Conservation (phyloP, 2,888 invertebrate genomes). For the Pyrrhosoma nymphula region DNA sequence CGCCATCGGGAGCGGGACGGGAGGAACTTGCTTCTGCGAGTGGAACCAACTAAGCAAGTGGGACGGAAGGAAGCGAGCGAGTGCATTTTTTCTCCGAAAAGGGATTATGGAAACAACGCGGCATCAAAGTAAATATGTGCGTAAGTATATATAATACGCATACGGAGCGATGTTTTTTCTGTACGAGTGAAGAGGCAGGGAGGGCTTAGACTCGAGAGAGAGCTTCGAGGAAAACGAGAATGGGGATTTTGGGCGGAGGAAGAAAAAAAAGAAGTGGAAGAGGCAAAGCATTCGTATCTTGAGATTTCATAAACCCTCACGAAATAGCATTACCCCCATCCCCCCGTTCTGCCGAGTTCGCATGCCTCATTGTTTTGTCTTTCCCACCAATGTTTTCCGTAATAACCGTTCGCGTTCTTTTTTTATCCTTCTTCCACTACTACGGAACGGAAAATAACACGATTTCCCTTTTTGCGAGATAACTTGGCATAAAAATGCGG, state of each 20-base stretch:
- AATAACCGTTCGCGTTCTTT: background rate
- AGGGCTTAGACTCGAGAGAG: background rate
- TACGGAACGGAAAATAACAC: conserved; percentile 1
- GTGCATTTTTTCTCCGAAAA: background rate
- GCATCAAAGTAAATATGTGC: background rate
- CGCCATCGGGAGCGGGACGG: background rate
- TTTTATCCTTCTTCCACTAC: background rate
- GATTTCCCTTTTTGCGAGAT: background rate
- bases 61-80: background rate
- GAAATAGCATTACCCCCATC: background rate
- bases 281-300: background rate
- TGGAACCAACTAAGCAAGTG: too few relatives aligned
- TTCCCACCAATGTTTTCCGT: background rate
- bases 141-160: background rate
- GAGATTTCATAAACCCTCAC: background rate
- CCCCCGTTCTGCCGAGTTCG: background rate
- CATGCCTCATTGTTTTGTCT: background rate
- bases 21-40: too few relatives aligned
- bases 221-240: background rate
- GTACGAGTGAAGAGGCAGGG: background rate
- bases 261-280: background rate
- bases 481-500: conserved; percentile 15
- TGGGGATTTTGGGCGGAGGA: background rate
- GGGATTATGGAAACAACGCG: background rate
- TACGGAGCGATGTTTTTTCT: background rate